A percentile compares a stretch with the other conserved stretches of the same genome.
phyloP scores from a whole-genome alignment of 1,140 invertebrate species.

The Holotrichia oblita region DNA sequence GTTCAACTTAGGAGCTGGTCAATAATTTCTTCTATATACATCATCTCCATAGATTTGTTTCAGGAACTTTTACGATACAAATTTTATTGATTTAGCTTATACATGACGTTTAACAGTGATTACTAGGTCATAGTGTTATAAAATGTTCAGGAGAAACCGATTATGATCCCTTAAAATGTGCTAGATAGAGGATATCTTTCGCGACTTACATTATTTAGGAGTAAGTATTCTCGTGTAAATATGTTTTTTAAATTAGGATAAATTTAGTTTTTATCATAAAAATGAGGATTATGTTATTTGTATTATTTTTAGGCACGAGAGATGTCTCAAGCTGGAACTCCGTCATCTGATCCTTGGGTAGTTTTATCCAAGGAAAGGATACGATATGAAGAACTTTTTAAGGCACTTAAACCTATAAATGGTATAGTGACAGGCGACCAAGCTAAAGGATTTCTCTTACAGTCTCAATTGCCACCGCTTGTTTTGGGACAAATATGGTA shows the following conservation, averaged over 20 bases:
- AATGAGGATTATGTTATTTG: not conserved
- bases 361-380: conserved; percentile 87
- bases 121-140: conserved; percentile 28
- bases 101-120: conserved; percentile 15
- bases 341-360: conserved; percentile 82
- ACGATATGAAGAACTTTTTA: conserved; percentile 93
- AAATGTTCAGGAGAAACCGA: not conserved
- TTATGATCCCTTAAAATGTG: not conserved
- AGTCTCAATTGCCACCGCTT: conserved; percentile 87
- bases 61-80: not conserved
- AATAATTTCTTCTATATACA: conserved; percentile 4
- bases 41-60: conserved; percentile 9
- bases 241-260: not conserved
- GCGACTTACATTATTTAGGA: not conserved
- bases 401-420: conserved; percentile 83
- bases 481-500: conserved; percentile 95
- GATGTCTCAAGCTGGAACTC: conserved; percentile 59
- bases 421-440: conserved; percentile 93
- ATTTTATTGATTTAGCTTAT: not conserved
- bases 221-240: not conserved
- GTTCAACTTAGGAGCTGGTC: not conserved
- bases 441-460: conserved; percentile 93
- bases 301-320: conserved; percentile 31
- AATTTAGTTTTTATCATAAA: not conserved
- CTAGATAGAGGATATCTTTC: not conserved